Evolutionary conservation across 2,113 vertebrate genomes (phyloP), one percentile per base, ranked within the genome.

Genomic region (Penelope pileata): DNA sequence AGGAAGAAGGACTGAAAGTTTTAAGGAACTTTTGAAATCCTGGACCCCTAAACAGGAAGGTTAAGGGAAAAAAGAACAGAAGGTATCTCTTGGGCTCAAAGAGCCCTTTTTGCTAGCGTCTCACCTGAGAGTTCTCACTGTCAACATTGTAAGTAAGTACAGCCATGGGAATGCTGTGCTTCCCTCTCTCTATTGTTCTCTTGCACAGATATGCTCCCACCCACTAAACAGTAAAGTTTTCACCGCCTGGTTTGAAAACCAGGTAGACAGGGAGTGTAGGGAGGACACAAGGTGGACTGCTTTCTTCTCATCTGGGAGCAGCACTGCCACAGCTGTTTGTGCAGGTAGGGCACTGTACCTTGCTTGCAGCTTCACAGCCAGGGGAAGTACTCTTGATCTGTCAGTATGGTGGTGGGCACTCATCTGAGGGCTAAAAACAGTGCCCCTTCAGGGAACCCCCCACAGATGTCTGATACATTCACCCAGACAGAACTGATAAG

Each of bases 141-240:
- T 40, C 38, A 73, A 3, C 63, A 29, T 40, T 4, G 0, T 64
- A 47, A 68, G 15, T 7, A 68, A 54, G 48, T 2, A 2, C 77
- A 68, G 22, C 7, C 45, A 40, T 27, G 0, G 0, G 27, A 2
- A 1, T 81, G 24, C 11, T 64, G 48, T 11, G 17, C 77, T 81
- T 87, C 53, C n/a, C 63, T 43, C 12, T 17, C n/a, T 81, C 19
- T 58, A 43, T 63, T 48, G 4, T 45, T 72, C 42, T 92, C n/a
- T 40, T 24, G 5, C 4, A 45, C 10, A 64, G 43, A 60, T 16
- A 56, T 0, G 1, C 6, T 72, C 1, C 16, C 32, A 9, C 68
- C 8, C 38, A 34, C 27, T 74, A 21, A 62, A 21, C 8, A 84
- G 16, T 30, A 30, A 91, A 40, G 15, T 40, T 63, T 74, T 62